Evolutionary conservation across 53 echinoderm and acorn worm species (phyloP).

Genomic region (Luidia sarsii): DNA sequence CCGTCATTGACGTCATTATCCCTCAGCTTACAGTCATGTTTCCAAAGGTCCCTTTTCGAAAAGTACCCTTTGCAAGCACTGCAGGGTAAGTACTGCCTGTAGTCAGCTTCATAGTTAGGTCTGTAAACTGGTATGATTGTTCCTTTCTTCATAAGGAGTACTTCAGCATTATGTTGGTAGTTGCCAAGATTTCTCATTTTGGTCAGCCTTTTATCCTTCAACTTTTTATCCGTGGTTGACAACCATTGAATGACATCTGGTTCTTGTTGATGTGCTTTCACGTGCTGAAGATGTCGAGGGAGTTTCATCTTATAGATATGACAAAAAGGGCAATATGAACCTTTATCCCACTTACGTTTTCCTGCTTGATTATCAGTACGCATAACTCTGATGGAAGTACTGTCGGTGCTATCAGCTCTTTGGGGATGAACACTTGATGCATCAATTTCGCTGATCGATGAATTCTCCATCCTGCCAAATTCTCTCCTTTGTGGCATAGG

Average conservation of each 20-base stretch:
- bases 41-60: slow-evolving; percentile 44
- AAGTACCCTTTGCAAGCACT: slow-evolving; percentile 36
- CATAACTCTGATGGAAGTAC: slow-evolving; percentile 48
- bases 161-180: slow-evolving; percentile 30
- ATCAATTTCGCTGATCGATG: slow-evolving; percentile 9
- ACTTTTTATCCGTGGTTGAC: slow-evolving; percentile 45
- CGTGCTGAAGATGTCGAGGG: slow-evolving; percentile 54
- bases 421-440: not conserved
- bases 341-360: slow-evolving; percentile 69
- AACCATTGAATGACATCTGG: slow-evolving; percentile 58
- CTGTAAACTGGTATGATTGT: slow-evolving; percentile 30
- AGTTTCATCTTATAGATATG: slow-evolving; percentile 47
- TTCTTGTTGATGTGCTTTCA: slow-evolving; percentile 60
- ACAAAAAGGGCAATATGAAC: slow-evolving; percentile 65
- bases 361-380: slow-evolving; percentile 59
- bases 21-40: slow-evolving; percentile 28
- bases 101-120: slow-evolving; percentile 30
- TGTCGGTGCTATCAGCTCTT: slow-evolving; percentile 1
- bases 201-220: slow-evolving; percentile 65
- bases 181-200: slow-evolving; percentile 55
- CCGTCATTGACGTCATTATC: not conserved
- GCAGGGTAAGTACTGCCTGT: slow-evolving; percentile 38
- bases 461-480: not conserved
- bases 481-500: not conserved
- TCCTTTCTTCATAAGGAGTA: slow-evolving; percentile 9